Conservation (phyloP, 2,888 invertebrate species). For the Parasteatoda lunata region DNA sequence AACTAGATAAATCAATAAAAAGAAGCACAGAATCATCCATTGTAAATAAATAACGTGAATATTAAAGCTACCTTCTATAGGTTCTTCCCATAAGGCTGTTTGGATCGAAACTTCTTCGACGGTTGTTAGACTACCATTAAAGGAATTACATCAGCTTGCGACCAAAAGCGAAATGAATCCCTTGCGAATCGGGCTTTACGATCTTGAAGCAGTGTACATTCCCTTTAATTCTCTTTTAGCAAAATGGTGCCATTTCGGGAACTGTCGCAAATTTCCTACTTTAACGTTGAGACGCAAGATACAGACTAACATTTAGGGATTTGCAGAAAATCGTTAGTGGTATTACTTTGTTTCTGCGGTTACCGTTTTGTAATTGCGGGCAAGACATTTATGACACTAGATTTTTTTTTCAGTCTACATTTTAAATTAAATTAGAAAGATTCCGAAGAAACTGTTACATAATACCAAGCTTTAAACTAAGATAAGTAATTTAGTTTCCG, state of each 20-base stretch:
- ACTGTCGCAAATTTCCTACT: conserved; percentile 64
- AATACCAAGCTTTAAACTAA: too few species aligned
- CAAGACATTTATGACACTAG: neutral
- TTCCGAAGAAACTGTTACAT: too few species aligned
- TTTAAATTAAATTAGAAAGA: too few species aligned
- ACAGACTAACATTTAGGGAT: conserved; percentile 52
- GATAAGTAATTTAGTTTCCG: too few species aligned
- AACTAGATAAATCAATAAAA: conserved; percentile 62
- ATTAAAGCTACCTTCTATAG: conserved; percentile 48
- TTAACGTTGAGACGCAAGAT: conserved; percentile 52
- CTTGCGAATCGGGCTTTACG: conserved; percentile 55
- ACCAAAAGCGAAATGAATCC: conserved; percentile 51
- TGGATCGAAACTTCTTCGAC: conserved; percentile 40
- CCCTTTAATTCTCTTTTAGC: conserved; percentile 54
- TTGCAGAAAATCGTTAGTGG: conserved; percentile 37
- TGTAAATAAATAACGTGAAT: conserved; percentile 63
- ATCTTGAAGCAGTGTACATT: conserved; percentile 35
- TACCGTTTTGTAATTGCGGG: conserved; percentile 28
- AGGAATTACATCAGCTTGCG: conserved; percentile 60
- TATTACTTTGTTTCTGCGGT: conserved; percentile 39
- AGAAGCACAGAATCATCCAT: conserved; percentile 48
- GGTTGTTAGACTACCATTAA: conserved; percentile 61
- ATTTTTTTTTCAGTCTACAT: neutral
- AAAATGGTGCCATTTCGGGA: conserved; percentile 51
- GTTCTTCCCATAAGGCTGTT: conserved; percentile 43